Evolutionary conservation across 2,113 vertebrate species (phyloP), one percentile per base, ranked within the genome.

Genomic region (Saccopteryx leptura): DNA sequence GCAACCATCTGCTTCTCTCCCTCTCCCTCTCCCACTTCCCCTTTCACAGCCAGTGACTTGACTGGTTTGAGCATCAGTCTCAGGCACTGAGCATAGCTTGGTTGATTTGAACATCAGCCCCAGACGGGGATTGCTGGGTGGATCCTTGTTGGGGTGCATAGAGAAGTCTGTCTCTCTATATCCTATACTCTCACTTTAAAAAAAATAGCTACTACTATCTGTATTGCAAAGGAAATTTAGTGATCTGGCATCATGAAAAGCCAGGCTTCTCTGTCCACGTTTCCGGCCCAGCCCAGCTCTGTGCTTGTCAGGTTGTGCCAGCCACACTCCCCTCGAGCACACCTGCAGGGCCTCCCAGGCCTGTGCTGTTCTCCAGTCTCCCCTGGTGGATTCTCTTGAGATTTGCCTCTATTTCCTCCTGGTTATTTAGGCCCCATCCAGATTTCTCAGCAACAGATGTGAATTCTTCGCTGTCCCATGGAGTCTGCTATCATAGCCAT

Each of bases 231-330:
- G 19, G 9, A 26, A 82, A 68, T 46, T 21, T 5, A 31, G 31
- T 52, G 24, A 74, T n/a, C 7, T 61, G 4, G 7, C 11, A 63
- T 56, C 50, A 8, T 26, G 39, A 60, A 78, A 63, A 48, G 5
- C 50, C 86, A 48, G 15, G 3, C 12, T 4, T 72, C 8, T 54
- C 24, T 23, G 0, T 28, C 48, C 23, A 5, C n/a, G 9, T 33
- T 9, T 11, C 1, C 52, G 19, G 11, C 5, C 24, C 15, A 9
- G 1, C 4, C n/a, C 19, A 31, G 48, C 1, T 15, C 23, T 48
- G 10, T 0, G 9, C 6, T 26, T 24, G 68, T 21, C 5, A 21
- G 21, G 21, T 1, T 0, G 2, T 3, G 4, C 13, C 4, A 48
- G 46, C 56, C 39, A 15, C 60, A 21, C 9, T 6, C 4, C 24